phyloP scores from a whole-genome alignment of 2,888 invertebrate species.

The Alloscopus bannaensis region DNA sequence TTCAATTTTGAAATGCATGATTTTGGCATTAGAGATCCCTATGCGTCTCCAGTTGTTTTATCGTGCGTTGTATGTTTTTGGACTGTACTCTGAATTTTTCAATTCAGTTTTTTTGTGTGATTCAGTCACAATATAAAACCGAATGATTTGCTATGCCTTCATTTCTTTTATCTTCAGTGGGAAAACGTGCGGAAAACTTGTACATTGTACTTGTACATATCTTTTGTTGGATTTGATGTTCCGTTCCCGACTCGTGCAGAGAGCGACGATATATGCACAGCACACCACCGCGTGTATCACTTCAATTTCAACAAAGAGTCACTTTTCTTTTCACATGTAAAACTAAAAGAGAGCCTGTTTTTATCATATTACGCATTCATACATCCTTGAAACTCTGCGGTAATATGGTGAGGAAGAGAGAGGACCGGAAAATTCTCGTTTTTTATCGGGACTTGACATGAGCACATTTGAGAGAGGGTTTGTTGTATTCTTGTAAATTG shows the following conservation, averaged over 20 bases:
- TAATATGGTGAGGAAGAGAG: no score
- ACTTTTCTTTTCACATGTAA: not conserved
- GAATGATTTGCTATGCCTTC: not conserved
- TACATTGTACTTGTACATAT: not conserved
- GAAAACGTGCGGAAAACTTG: slow-evolving; percentile 31
- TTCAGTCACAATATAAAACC: not conserved
- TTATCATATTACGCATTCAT: no score
- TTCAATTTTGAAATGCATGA: not conserved
- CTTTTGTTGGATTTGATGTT: no score
- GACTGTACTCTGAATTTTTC: no score
- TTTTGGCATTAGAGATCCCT: not conserved
- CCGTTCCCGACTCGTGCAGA: no score
- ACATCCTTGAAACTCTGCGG: no score
- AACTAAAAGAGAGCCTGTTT: slow-evolving; percentile 1
- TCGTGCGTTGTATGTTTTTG: no score
- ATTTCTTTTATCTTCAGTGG: not conserved
- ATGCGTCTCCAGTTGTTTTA: no score
- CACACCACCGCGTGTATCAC: not conserved
- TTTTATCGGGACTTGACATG: not conserved
- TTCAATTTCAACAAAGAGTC: not conserved
- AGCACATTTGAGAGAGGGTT: not conserved
- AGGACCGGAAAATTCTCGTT: not conserved
- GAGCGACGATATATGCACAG: not conserved
- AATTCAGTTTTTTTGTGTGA: not conserved
- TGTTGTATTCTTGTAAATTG: not conserved